phyloP scores from a whole-genome alignment of 2,888 invertebrate genomes.

The Drosophila lutescens region DNA sequence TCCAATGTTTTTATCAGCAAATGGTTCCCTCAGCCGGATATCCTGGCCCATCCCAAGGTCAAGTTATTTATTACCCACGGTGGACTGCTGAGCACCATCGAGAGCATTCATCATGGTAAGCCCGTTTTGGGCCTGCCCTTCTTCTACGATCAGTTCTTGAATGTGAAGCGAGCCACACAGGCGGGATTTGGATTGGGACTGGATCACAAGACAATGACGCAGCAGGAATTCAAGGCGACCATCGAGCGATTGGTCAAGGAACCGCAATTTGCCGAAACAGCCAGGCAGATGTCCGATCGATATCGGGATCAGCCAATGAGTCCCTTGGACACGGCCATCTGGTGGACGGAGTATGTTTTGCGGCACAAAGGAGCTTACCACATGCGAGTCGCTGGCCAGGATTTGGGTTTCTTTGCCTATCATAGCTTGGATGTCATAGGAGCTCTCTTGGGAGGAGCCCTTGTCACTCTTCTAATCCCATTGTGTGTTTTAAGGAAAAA shows the following conservation, averaged over 20 bases:
- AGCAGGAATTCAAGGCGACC: conserved; percentile 66
- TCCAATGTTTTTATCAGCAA: conserved; percentile 80
- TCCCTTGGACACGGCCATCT: conserved; percentile 78
- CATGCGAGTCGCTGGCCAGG: conserved; percentile 78
- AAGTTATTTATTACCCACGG: conserved; percentile 85
- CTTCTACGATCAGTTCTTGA: conserved; percentile 85
- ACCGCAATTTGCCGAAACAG: conserved; percentile 52
- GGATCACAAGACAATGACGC: conserved; percentile 79
- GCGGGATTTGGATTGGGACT: conserved; percentile 84
- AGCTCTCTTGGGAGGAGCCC: conserved; percentile 54
- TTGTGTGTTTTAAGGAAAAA: background rate
- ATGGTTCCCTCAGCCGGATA: conserved; percentile 85
- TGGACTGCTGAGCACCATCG: conserved; percentile 84
- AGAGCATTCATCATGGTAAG: conserved; percentile 85
- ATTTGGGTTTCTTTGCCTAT: conserved; percentile 78
- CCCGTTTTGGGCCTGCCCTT: conserved; percentile 85
- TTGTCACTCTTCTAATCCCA: conserved; percentile 19
- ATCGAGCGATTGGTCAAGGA: conserved; percentile 67
- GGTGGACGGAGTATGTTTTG: conserved; percentile 82
- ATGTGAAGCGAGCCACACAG: conserved; percentile 83
- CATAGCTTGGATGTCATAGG: conserved; percentile 80
- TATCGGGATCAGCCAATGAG: conserved; percentile 81
- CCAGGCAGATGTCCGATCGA: conserved; percentile 66
- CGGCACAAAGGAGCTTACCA: conserved; percentile 82
- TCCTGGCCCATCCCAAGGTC: conserved; percentile 84